phyloP scores from a whole-genome alignment of 2,797 vertebrate species.

The Lutjanus campechanus region DNA sequence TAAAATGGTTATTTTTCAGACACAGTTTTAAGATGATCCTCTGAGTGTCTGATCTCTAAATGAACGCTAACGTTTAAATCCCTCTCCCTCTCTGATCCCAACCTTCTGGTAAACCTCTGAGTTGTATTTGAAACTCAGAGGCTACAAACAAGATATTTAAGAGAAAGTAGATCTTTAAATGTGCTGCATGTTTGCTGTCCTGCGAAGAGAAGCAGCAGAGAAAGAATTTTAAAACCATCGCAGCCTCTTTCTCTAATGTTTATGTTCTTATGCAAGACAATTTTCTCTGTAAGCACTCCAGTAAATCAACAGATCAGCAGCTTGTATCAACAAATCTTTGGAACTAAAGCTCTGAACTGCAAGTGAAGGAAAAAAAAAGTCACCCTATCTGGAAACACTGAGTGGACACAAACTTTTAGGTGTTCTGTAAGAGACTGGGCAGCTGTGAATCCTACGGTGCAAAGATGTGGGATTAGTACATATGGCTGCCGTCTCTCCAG shows the following conservation, averaged over 20 bases:
- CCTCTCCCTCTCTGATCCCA: constrained; percentile 53
- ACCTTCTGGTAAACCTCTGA: constrained; percentile 66
- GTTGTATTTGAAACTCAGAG: constrained; percentile 72
- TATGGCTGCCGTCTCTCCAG: constrained; percentile 17
- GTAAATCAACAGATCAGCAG: constrained; percentile 17
- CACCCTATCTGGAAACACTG: neutral
- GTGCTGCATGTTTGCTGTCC: constrained; percentile 9
- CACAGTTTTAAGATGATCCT: constrained; percentile 75
- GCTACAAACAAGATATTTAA: constrained; percentile 60
- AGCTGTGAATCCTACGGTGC: constrained; percentile 1
- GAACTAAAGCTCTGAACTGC: neutral
- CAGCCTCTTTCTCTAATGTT: neutral
- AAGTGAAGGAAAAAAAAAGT: neutral
- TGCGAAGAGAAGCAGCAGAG: constrained; percentile 12
- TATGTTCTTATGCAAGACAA: constrained; percentile 12
- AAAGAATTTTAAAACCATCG: constrained; percentile 24
- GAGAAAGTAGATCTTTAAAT: constrained; percentile 65
- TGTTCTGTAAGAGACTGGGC: neutral
- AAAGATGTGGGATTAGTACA: constrained; percentile 57
- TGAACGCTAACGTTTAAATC: constrained; percentile 75
- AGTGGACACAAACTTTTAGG: neutral
- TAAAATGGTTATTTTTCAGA: constrained; percentile 67
- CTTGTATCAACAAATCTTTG: constrained; percentile 23
- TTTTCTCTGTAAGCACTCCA: constrained; percentile 11
- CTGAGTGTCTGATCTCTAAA: constrained; percentile 75